These are phyloP conservation scores for Lithobates sylvaticus DNA, from an alignment of 2,797 vertebrate species.

Conservation along the genomic window DNA sequence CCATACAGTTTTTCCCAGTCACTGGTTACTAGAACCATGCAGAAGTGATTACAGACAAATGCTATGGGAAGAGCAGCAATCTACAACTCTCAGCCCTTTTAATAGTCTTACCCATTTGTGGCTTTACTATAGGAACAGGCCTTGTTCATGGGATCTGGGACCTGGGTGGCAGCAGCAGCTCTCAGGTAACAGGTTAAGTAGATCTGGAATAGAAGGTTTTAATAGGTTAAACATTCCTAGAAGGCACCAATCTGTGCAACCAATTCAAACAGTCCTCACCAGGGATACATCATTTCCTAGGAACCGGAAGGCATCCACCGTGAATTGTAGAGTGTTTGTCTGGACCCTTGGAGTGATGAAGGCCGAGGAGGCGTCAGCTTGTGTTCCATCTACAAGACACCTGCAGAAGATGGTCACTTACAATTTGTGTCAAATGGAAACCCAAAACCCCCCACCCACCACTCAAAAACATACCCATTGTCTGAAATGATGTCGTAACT, in stretches of 20 bases:
- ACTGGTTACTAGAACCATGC: too few relatives aligned
- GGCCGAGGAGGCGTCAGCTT: conserved; percentile 63
- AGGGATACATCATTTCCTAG: conserved; percentile 64
- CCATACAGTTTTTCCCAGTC: too few relatives aligned
- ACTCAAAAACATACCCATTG: conserved; percentile 60
- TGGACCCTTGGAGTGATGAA: conserved; percentile 68
- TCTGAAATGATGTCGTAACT: conserved; percentile 64
- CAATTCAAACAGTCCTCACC: background rate
- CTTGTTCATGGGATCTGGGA: conserved; percentile 70
- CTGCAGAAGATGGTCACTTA: conserved; percentile 60
- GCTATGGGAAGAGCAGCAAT: too few relatives aligned
- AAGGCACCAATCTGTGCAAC: background rate
- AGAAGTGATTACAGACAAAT: too few relatives aligned
- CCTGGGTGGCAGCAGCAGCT: conserved; percentile 63
- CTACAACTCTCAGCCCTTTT: background rate
- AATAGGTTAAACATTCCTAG: conserved; percentile 5
- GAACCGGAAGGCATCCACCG: conserved; percentile 71
- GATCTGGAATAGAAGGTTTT: conserved; percentile 63
- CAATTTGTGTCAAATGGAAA: background rate
- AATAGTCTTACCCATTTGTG: too few relatives aligned
- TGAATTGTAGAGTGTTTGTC: conserved; percentile 68
- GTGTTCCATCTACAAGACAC: conserved; percentile 71
- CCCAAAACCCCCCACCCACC: too few relatives aligned
- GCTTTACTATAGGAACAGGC: conserved; percentile 68
- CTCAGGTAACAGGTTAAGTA: conserved; percentile 77